Percentiles rank a stretch among this genome's conserved stretches.
Conservation (phyloP, 30 jellyfish, hydroid and myxozoan species). For the Turritopsis rubra region DNA sequence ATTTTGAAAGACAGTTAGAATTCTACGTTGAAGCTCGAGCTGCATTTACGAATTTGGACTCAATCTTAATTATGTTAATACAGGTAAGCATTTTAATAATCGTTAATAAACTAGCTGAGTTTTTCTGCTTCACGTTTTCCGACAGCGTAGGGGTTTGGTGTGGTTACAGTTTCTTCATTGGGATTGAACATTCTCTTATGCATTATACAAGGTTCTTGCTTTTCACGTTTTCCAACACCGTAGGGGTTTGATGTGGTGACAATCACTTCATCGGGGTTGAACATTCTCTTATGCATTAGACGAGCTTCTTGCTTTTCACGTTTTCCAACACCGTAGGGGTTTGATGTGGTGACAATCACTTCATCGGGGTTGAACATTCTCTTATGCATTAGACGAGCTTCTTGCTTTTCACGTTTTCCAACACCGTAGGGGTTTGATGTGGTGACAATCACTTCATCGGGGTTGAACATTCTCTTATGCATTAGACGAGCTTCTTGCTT, state of each 20-base stretch:
- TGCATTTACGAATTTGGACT: constrained; percentile 62
- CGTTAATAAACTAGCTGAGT: background rate
- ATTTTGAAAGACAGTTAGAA: constrained; percentile 82
- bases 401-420: background rate
- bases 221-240: background rate
- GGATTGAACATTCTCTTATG: background rate
- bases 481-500: background rate
- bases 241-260: background rate
- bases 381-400: background rate
- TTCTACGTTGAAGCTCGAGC: constrained; percentile 91
- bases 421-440: background rate
- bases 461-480: background rate
- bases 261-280: background rate
- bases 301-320: background rate
- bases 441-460: background rate
- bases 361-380: background rate
- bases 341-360: background rate
- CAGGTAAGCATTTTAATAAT: constrained; percentile 46
- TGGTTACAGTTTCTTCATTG: background rate
- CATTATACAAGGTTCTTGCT: background rate
- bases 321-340: background rate
- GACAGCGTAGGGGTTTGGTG: background rate
- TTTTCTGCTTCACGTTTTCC: background rate
- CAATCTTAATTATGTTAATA: constrained; percentile 55
- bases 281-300: background rate